Percentiles rank a stretch among this genome's conserved stretches.
Conservation (phyloP, 2,888 invertebrate genomes). For the Lepidonotus clava region DNA sequence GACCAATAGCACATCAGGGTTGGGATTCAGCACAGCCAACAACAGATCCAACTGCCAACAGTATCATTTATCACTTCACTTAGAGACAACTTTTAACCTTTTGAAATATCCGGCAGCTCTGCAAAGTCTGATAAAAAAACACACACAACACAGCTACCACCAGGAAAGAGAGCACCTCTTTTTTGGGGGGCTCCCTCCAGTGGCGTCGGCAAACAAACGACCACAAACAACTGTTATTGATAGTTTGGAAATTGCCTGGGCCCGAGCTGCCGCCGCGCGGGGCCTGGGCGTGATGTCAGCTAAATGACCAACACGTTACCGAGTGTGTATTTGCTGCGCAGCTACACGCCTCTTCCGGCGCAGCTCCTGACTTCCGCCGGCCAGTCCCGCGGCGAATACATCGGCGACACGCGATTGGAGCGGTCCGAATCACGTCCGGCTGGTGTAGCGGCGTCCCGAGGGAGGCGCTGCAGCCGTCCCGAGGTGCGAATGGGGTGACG, state of each 20-base stretch:
- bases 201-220: constrained; percentile 26
- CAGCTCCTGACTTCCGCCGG: not conserved
- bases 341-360: constrained; percentile 19
- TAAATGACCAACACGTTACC: constrained; percentile 23
- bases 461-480: not conserved
- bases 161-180: too few relatives aligned
- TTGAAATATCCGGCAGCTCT: too few relatives aligned
- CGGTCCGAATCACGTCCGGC: not conserved
- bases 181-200: too few relatives aligned
- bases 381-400: not conserved
- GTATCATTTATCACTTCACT: too few relatives aligned
- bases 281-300: not conserved
- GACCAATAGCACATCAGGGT: too few relatives aligned
- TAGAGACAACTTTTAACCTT: too few relatives aligned
- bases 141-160: too few relatives aligned
- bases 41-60: too few relatives aligned
- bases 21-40: too few relatives aligned
- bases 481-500: not conserved
- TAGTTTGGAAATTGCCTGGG: constrained; percentile 21
- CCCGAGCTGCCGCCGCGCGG: not conserved
- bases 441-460: not conserved
- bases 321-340: not conserved
- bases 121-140: too few relatives aligned
- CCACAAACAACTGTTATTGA: constrained; percentile 28
- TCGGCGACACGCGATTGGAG: not conserved